These are phyloP conservation scores for Lycia hirtaria DNA, from an alignment of 2,888 invertebrate species.

Conservation along the genomic window DNA sequence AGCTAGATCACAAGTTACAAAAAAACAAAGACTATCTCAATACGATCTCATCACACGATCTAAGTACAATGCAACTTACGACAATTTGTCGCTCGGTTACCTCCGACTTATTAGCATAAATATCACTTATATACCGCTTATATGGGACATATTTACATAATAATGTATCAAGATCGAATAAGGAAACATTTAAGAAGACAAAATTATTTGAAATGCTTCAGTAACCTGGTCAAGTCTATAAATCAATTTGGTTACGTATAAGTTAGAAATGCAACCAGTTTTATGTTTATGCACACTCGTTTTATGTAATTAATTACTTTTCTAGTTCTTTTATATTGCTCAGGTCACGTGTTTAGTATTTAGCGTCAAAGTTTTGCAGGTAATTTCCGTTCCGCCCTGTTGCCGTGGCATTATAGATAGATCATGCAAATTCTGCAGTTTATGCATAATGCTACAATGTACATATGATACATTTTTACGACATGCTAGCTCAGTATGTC, in stretches of 20 bases:
- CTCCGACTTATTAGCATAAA: slow-evolving; percentile 23
- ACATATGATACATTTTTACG: not conserved
- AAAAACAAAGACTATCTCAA: slow-evolving; percentile 36
- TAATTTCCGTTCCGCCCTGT: too few species aligned
- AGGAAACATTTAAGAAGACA: slow-evolving; percentile 29
- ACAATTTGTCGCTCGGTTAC: slow-evolving; percentile 32
- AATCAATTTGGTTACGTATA: slow-evolving; percentile 15
- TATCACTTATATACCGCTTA: slow-evolving; percentile 10
- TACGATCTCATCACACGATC: slow-evolving; percentile 32
- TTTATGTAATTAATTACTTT: slow-evolving; percentile 8
- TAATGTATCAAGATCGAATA: slow-evolving; percentile 17
- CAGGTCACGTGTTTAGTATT: slow-evolving; percentile 8
- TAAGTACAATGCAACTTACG: slow-evolving; percentile 26
- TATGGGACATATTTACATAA: slow-evolving; percentile 20
- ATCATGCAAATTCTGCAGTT: too few species aligned
- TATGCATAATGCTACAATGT: too few species aligned
- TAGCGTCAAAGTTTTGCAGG: not conserved
- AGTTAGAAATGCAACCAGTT: slow-evolving; percentile 16
- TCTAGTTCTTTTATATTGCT: too few species aligned
- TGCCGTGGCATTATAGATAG: too few species aligned
- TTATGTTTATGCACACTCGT: slow-evolving; percentile 11
- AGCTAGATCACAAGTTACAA: slow-evolving; percentile 29
- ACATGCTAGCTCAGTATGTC: too few species aligned
- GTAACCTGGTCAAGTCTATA: slow-evolving; percentile 15
- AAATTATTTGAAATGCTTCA: slow-evolving; percentile 20